These are phyloP conservation scores for Parauchenoglanis punctatus DNA, from an alignment of 2,797 vertebrate genomes.

Conservation along the genomic window DNA sequence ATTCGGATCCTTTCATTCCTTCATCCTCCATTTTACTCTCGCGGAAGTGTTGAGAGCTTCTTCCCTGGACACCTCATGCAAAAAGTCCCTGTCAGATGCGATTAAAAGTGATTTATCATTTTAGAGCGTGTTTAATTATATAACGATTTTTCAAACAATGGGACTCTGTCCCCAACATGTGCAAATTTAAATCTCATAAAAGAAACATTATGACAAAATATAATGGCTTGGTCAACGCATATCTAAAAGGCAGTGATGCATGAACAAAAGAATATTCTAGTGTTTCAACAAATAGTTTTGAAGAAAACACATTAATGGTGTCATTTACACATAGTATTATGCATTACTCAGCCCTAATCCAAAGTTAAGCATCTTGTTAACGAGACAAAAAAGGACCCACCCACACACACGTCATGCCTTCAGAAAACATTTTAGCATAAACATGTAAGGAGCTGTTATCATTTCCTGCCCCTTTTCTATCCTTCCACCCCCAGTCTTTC, in stretches of 20 bases:
- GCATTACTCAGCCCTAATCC: not conserved
- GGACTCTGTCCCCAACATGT: constrained; percentile 18
- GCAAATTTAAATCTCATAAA: constrained; percentile 4
- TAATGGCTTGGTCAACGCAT: not conserved
- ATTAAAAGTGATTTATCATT: constrained; percentile 15
- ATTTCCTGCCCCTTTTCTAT: not conserved
- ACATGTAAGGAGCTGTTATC: not conserved
- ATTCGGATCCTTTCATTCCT: constrained; percentile 39
- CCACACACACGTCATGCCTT: not conserved
- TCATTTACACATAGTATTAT: not conserved
- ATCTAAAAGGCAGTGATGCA: not conserved
- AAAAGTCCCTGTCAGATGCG: constrained; percentile 38
- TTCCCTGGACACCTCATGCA: constrained; percentile 45
- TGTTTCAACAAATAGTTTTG: not conserved
- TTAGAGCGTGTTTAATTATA: not conserved
- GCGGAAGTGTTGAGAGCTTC: constrained; percentile 45
- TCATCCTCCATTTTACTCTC: constrained; percentile 25
- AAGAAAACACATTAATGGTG: not conserved
- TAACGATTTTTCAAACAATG: constrained; percentile 4
- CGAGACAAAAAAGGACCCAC: not conserved
- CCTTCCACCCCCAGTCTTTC: not conserved
- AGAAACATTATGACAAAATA: constrained; percentile 7
- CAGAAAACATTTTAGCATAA: not conserved
- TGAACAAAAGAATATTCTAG: not conserved
- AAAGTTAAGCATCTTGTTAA: not conserved